A percentile compares a stretch with the other conserved stretches of the same genome.
These are phyloP conservation scores for Leptatherina wallacei DNA, from an alignment of 2,797 vertebrate species.

Conservation along the genomic window DNA sequence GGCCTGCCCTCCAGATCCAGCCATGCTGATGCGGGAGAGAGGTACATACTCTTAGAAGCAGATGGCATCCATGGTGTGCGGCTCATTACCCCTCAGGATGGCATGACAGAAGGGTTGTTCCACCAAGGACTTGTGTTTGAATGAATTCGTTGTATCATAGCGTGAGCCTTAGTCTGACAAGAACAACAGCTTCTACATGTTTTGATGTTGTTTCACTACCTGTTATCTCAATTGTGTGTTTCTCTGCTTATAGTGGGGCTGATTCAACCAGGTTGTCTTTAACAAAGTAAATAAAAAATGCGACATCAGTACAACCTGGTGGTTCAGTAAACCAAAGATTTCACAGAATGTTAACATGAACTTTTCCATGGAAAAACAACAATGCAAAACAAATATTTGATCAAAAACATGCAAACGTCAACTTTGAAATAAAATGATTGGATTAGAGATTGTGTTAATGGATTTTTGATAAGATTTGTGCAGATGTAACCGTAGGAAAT, in stretches of 20 bases:
- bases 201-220: not conserved
- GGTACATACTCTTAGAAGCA: constrained; percentile 54
- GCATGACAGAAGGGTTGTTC: constrained; percentile 45
- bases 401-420: not conserved
- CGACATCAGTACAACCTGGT: not conserved
- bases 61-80: constrained; percentile 67
- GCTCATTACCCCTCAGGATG: constrained; percentile 52
- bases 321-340: not conserved
- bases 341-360: not conserved
- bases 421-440: not conserved
- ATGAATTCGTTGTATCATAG: constrained; percentile 5
- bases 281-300: not conserved
- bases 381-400: not conserved
- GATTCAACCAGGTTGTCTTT: not conserved
- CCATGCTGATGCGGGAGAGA: constrained; percentile 59
- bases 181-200: not conserved
- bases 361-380: not conserved
- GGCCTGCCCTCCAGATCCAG: constrained; percentile 65
- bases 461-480: not conserved
- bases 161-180: not conserved
- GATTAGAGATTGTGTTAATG: not conserved
- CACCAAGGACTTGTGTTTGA: constrained; percentile 34
- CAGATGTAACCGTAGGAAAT: not conserved
- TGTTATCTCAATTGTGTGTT: constrained; percentile 2
- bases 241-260: not conserved